Evolutionary conservation across 2,888 invertebrate genomes (phyloP).

Genomic region (Cheiracanthium punctorium): DNA sequence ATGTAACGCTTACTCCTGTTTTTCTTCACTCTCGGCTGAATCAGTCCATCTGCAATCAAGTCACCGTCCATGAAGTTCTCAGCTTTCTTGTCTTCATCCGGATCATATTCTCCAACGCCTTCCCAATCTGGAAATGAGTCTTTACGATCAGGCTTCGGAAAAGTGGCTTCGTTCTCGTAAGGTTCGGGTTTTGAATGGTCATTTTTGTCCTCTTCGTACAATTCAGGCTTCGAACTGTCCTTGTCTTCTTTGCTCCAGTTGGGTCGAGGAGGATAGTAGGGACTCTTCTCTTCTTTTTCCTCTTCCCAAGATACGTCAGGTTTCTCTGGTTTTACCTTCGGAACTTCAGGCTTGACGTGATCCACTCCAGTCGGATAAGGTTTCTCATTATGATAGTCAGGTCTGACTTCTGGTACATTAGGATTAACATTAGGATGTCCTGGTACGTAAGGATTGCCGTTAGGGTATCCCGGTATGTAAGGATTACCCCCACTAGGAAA

Average conservation of each 20-base stretch:
- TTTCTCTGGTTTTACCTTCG: not conserved
- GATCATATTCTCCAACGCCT: constrained; percentile 39
- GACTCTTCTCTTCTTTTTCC: not conserved
- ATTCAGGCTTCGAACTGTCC: not conserved
- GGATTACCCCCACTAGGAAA: too few species aligned
- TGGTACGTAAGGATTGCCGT: too few species aligned
- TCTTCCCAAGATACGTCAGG: not conserved
- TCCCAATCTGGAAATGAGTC: constrained; percentile 23
- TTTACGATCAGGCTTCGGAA: not conserved
- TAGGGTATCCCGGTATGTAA: too few species aligned
- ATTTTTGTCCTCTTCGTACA: not conserved
- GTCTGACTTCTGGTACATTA: too few species aligned
- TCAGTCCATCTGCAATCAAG: constrained; percentile 25
- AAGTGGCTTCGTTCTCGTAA: not conserved
- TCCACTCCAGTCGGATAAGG: too few species aligned
- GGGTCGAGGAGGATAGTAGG: not conserved
- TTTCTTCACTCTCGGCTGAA: constrained; percentile 22
- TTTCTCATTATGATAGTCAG: too few species aligned
- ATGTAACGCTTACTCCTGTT: constrained; percentile 12
- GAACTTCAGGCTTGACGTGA: not conserved
- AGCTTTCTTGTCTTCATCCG: not conserved
- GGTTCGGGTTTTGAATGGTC: not conserved
- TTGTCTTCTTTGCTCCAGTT: not conserved
- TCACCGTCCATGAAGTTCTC: not conserved
- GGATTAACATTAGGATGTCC: too few species aligned